Evolutionary conservation across 2,888 invertebrate species (phyloP).

Genomic region (Thumatha senex): DNA sequence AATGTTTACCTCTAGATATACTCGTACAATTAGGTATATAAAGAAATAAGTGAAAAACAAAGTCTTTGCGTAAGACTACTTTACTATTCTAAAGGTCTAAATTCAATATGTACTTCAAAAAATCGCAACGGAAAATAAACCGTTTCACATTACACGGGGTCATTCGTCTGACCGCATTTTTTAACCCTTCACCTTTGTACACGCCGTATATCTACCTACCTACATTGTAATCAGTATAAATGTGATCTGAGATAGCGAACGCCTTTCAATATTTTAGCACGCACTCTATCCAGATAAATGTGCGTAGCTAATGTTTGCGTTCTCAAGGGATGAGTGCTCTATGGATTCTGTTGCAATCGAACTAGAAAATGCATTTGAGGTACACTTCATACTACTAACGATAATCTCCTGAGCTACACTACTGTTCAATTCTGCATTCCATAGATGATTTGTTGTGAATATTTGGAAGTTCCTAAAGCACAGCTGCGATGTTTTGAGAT

Average conservation of each 20-base stretch:
- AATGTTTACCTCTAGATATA: too few relatives aligned
- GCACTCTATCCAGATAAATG: conserved; percentile 76
- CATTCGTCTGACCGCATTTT: conserved; percentile 32
- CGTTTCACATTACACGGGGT: conserved; percentile 17
- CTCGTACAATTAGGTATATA: too few relatives aligned
- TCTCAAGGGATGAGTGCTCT: conserved; percentile 50
- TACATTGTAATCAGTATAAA: conserved; percentile 72
- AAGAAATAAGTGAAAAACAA: too few relatives aligned
- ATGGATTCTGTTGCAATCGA: conserved; percentile 38
- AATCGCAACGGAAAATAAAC: conserved; percentile 6
- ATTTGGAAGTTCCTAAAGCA: neutral
- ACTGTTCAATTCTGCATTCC: conserved; percentile 6
- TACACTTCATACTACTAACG: conserved; percentile 22
- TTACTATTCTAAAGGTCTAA: too few relatives aligned
- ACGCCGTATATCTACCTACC: conserved; percentile 37
- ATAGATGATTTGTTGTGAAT: neutral
- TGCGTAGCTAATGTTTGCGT: conserved; percentile 54
- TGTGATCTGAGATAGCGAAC: conserved; percentile 66
- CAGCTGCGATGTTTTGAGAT: too few relatives aligned
- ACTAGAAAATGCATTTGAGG: conserved; percentile 25
- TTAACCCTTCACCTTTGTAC: conserved; percentile 50
- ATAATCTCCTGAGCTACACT: conserved; percentile 28
- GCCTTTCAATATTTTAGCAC: conserved; percentile 76
- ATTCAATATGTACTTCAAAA: neutral
- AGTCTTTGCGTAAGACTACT: too few relatives aligned